Evolutionary conservation across 2,113 vertebrate species (phyloP).

Genomic region (Megaptera novaeangliae): DNA sequence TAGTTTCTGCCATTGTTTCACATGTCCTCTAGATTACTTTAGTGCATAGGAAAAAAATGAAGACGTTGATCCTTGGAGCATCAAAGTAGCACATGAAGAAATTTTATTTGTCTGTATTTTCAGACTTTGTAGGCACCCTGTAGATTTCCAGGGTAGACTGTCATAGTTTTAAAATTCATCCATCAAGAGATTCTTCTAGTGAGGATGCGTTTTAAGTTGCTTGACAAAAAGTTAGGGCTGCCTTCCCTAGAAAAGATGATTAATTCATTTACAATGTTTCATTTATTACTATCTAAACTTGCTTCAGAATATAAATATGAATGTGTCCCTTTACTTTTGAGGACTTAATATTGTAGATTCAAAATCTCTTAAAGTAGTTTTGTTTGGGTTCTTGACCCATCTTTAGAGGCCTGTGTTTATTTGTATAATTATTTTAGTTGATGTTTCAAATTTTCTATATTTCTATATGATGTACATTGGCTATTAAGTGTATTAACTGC

Average conservation of each 20-base stretch:
- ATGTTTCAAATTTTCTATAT: not conserved
- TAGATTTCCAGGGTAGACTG: not conserved
- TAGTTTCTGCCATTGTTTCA: not conserved
- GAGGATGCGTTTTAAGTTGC: not conserved
- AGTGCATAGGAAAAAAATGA: not conserved
- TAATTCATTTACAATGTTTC: not conserved
- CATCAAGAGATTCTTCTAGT: not conserved
- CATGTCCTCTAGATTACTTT: not conserved
- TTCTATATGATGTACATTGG: not conserved
- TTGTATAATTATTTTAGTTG: not conserved
- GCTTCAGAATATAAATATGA: not conserved
- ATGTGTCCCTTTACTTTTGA: not conserved
- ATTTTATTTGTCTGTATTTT: not conserved
- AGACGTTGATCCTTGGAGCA: not conserved
- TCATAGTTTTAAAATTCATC: not conserved
- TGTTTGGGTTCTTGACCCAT: not conserved
- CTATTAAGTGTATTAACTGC: not conserved
- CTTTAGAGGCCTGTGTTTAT: not conserved
- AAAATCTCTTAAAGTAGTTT: not conserved
- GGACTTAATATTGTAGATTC: not conserved
- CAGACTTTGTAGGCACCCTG: not conserved
- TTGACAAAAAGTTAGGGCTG: not conserved
- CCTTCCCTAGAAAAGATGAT: not conserved
- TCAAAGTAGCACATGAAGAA: not conserved
- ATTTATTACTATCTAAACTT: not conserved